A percentile compares a stretch with the other conserved stretches of the same genome.
These are phyloP conservation scores for Diadema setosum DNA, from an alignment of 35 echinoderm and acorn worm genomes.

Conservation along the genomic window DNA sequence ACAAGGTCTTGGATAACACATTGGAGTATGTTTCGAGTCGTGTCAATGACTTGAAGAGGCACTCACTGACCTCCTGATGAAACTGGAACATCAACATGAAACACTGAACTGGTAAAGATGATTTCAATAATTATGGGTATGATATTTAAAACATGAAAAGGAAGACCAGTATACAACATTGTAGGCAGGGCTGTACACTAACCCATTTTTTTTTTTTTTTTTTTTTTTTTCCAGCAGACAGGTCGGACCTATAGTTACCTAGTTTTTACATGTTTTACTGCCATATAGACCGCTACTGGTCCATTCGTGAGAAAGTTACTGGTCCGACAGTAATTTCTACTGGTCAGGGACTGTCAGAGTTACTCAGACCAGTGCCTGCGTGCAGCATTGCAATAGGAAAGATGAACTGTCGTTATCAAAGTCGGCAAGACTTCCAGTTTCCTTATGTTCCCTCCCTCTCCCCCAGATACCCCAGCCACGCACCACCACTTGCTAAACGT, in stretches of 20 bases:
- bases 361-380: too few species aligned
- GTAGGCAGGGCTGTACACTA: not conserved
- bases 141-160: too few species aligned
- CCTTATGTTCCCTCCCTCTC: too few species aligned
- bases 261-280: not conserved
- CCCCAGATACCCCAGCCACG: too few species aligned
- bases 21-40: constrained; percentile 41
- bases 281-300: too few species aligned
- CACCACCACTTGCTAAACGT: too few species aligned
- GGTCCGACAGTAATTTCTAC: too few species aligned
- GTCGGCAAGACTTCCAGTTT: too few species aligned
- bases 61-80: constrained; percentile 17
- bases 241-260: not conserved
- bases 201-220: not conserved
- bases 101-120: constrained; percentile 37
- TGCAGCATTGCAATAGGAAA: too few species aligned
- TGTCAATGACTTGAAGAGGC: constrained; percentile 48
- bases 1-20: constrained; percentile 35
- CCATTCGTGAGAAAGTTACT: too few species aligned
- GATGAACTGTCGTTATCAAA: too few species aligned
- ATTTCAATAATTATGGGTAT: not conserved
- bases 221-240: not conserved
- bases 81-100: constrained; percentile 54
- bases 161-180: not conserved
- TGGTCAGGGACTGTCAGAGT: too few species aligned